Percentiles rank a stretch among this genome's conserved stretches.
phyloP scores from a whole-genome alignment of 2,113 vertebrate genomes.

The Pelusios castaneus region DNA sequence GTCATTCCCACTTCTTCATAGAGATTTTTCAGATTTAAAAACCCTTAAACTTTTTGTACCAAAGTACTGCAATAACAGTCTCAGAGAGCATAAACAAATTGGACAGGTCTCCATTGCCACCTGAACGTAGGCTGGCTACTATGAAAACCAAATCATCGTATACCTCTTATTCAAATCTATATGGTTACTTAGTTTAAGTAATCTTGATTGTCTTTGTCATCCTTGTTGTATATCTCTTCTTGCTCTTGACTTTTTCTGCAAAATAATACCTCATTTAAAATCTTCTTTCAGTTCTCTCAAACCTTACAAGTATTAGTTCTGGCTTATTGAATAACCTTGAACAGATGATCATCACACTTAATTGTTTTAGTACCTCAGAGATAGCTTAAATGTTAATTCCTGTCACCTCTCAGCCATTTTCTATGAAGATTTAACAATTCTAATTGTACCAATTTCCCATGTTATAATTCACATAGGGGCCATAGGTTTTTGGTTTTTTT shows the following conservation, averaged over 20 bases:
- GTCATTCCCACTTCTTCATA: neutral
- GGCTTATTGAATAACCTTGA: neutral
- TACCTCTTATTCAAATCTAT: neutral
- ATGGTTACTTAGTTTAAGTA: neutral
- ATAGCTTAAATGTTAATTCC: neutral
- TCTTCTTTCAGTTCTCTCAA: neutral
- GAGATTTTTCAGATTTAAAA: neutral
- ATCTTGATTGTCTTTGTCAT: neutral
- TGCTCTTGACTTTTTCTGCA: neutral
- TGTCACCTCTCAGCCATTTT: neutral
- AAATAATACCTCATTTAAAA: slow-evolving; percentile 13
- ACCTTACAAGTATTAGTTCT: neutral
- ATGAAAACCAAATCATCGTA: neutral
- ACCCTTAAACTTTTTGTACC: neutral
- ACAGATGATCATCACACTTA: slow-evolving; percentile 1
- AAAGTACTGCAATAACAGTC: neutral
- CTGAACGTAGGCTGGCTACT: neutral
- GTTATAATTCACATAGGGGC: neutral
- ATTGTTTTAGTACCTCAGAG: neutral
- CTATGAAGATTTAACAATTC: neutral
- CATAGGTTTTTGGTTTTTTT: neutral
- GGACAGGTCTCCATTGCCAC: neutral
- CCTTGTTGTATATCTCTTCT: neutral
- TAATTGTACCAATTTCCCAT: neutral
- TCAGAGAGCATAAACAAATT: neutral